Evolutionary conservation across 2,113 vertebrate species (phyloP), one percentile per base, ranked within the genome.

Genomic region (Nibea albiflora): DNA sequence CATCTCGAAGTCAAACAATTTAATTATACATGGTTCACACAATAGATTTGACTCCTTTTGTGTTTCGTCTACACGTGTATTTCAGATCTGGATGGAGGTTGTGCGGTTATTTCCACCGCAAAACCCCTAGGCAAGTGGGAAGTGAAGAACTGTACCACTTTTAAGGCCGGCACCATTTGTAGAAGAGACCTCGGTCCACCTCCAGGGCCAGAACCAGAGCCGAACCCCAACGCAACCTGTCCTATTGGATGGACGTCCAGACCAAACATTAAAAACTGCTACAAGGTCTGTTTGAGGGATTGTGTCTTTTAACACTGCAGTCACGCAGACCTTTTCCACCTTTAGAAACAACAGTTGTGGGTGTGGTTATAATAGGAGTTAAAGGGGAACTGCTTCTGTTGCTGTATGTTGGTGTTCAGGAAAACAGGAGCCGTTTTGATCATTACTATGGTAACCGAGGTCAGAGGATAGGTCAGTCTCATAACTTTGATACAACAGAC

Each of bases 131-230:
- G 98, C 78, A 96, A 90, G 70, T 99, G 98, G 98, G 94, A 95
- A 73, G 95, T 95, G 66, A 97, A 96, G 88, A 94, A 97, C 88
- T 99, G 98, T 75, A 95, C 87, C 71, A 54, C 69, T 10, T 97
- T 97, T 89, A 97, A 94, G 92, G 98, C 97, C 0, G 96, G 96
- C 75, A 96, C 97, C 56, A 84, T 99, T 84, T 99, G 97, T 92
- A 98, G 96, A 93, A 96, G 56, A 44, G 93, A 95, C 3, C 94
- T 96, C 0, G 73, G 78, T 39, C 80, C 91, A 15, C 78, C 89
- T 53, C 88, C 92, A 24, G 28, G 92, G 0, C 92, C 96, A 22
- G 91, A 94, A 76, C 91, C 93, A 22, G 83, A 92, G 26, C 95
- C 94, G 0, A 89, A 96, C 53, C 90, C 90, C 15, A 95, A 85